Percentiles rank a stretch among this genome's conserved stretches.
These are phyloP conservation scores for Emydura subglobosa DNA, from an alignment of 2,113 vertebrate species.

Conservation along the genomic window DNA sequence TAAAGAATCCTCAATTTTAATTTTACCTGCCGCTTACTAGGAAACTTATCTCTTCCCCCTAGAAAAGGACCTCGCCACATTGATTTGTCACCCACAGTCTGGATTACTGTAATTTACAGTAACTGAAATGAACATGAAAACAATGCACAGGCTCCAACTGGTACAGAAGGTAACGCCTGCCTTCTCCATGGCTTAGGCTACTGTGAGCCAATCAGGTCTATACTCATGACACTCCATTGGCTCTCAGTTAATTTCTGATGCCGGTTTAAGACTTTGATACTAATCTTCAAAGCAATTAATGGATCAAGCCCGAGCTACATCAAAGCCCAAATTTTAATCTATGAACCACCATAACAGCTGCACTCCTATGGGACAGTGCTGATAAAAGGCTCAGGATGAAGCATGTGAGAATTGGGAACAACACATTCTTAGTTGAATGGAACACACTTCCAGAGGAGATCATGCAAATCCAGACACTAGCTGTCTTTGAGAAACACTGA, in stretches of 20 bases:
- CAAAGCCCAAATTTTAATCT: neutral
- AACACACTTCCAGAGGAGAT: neutral
- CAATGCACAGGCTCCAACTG: no score
- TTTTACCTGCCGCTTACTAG: no score
- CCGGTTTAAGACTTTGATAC: neutral
- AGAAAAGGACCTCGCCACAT: no score
- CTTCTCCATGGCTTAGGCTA: neutral
- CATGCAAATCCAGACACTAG: neutral
- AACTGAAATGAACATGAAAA: no score
- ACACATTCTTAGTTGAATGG: neutral
- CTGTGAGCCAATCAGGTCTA: neutral
- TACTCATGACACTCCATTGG: neutral
- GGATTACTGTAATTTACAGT: no score
- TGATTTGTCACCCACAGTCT: no score
- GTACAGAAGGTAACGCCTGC: no score
- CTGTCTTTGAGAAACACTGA: neutral
- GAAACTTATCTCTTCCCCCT: no score
- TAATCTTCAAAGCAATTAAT: neutral
- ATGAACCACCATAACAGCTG: neutral
- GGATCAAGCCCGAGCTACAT: neutral
- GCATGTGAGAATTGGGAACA: neutral
- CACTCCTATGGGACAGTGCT: neutral
- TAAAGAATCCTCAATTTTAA: no score
- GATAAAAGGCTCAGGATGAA: neutral
- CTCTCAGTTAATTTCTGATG: neutral